Base-by-base conservation (phyloP, 2,797 vertebrate species). In the Sebastes diploproa region DNA sequence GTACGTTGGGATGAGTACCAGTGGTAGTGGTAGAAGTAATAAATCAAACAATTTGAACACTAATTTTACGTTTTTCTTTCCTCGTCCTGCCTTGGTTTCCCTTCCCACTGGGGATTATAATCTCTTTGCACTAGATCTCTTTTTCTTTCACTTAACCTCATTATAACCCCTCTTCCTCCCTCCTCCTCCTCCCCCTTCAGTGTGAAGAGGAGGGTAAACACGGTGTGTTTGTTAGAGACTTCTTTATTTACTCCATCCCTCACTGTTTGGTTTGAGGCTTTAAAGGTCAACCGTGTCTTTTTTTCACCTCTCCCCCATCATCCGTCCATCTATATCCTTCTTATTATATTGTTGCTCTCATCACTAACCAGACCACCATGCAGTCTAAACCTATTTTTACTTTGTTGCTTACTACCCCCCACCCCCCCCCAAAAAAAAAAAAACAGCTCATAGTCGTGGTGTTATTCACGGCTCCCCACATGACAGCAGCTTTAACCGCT, bases 241-340 rank as follows among this genome's bases (percentile, higher is more conserved):
- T 59, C 65, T 77, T 83, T 78, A 87, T 90, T 88, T 81, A 67
- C 85, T 82, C 42, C 83, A 14, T 32, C 63, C 66, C 18, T 56
- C 20, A 1, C 55, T 80, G 76, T 87, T 86, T 89, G 62, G 11
- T 58, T 55, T 56, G 7, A 50, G 56, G 63, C 64, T 73, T 63
- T 72, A 83, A 76, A 81, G 73, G 80, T 82, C 84, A 71, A 1
- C 52, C 11, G 2, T 11, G 30, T 56, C n/a, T 50, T 18, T 42
- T 42, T 54, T 56, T 16, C 22, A 6, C 4, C 25, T 7, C 16
- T 20, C 54, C 22, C 5, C 5, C 20, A 22, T 29, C 25, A 1
- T 27, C 42, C 12, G 4, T 46, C 16, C 3, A 6, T 12, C 29
- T 2, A 6, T 32, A 52, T n/a, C 18, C 7, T 52, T 23, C 9